These are phyloP conservation scores for Actinopyga echinites DNA, from an alignment of 53 echinoderm and acorn worm genomes.

Conservation along the genomic window DNA sequence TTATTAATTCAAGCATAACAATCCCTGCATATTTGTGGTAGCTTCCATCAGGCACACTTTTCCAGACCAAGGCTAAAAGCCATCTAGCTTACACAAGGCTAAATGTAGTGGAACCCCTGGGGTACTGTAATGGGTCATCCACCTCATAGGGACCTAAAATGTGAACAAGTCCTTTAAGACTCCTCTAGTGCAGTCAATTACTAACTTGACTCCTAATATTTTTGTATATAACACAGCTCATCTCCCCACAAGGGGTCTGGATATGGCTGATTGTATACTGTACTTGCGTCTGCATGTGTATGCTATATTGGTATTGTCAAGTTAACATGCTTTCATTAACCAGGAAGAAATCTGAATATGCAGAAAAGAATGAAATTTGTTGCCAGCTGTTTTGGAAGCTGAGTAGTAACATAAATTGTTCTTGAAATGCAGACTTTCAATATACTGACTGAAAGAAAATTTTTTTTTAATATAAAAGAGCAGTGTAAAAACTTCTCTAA, in stretches of 20 bases:
- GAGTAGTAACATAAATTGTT: no score
- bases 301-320: no score
- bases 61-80: background rate
- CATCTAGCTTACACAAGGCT: slow-evolving; percentile 39
- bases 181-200: slow-evolving; percentile 40
- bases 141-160: slow-evolving; percentile 1
- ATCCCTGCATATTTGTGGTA: slow-evolving; percentile 31
- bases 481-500: no score
- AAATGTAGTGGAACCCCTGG: slow-evolving; percentile 37
- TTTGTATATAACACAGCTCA: slow-evolving; percentile 31
- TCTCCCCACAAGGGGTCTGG: slow-evolving; percentile 21
- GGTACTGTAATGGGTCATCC: slow-evolving; percentile 34
- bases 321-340: no score
- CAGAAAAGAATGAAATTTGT: no score
- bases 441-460: no score
- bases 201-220: slow-evolving; percentile 34
- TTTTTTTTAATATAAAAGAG: no score
- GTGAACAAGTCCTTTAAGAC: slow-evolving; percentile 1
- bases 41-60: background rate
- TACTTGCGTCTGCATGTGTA: no score
- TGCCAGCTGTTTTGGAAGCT: no score
- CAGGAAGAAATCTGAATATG: no score
- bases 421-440: no score
- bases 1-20: slow-evolving; percentile 38
- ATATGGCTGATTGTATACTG: background rate